Evolutionary conservation across 2,113 vertebrate genomes (phyloP), one percentile per base, ranked within the genome.

Genomic region (Mormyrus iriodes): DNA sequence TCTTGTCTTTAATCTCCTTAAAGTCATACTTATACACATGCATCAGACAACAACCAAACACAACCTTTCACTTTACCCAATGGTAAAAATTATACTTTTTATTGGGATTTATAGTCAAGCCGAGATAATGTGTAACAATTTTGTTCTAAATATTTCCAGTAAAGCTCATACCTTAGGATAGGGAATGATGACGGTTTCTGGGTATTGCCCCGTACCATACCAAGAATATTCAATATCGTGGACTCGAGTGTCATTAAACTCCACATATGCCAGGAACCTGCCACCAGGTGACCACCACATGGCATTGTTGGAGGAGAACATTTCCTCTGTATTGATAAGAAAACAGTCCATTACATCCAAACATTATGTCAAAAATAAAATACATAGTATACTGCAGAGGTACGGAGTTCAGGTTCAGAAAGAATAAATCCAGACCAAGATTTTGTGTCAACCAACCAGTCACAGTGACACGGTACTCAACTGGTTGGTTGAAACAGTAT

Each of bases 261-360:
- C 92, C 31, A 94, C 95, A 1, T 97, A 99, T 13, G 98, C 98
- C 94, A 99, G 91, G 85, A 96, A 96, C 88, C 90, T 97, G 90
- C 96, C 97, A 90, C 94, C 96, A 85, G 98, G 97, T 91, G 98
- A 99, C 98, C 98, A 99, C 98, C 98, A 99, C 35, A 99, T 90
- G 55, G 96, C 98, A 86, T 96, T 95, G 91, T 93, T 96, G 91
- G 96, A 95, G 3, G 97, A 97, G 88, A 98, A 97, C 98, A 99
- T 98, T 95, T 99, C 98, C 97, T 99, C 98, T 99, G 93, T 91
- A 93, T 65, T n/a, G 65, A 52, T 31, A 42, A 65, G 44, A 73
- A 7, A 21, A 35, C 69, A 61, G 35, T 55, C 49, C 7, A 84
- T 89, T 61, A 61, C 76, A 55, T 31, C 24, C 27, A 7, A 42